Percentiles rank a stretch among this genome's conserved stretches.
Conservation (phyloP, 1,140 invertebrate genomes). For the Drosophila ananassae region DNA sequence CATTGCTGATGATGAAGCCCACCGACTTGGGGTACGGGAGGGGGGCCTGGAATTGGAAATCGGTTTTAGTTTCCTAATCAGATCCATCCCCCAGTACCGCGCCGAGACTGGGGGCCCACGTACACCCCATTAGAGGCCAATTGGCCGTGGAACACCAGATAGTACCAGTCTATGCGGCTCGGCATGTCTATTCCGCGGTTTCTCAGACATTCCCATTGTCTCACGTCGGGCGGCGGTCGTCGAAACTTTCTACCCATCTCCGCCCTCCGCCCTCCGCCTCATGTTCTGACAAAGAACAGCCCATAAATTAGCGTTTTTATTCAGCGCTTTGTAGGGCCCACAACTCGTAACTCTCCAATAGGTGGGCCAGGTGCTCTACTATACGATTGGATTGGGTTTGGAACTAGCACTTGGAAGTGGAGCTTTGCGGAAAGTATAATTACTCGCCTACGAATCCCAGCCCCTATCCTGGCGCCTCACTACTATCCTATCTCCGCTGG, state of each 20-base stretch:
- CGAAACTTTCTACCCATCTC: background rate
- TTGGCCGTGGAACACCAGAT: no score
- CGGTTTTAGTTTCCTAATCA: background rate
- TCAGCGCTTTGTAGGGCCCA: background rate
- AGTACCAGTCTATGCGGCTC: background rate
- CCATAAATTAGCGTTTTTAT: conserved; percentile 11
- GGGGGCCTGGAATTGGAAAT: conserved; percentile 14
- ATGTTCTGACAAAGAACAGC: background rate
- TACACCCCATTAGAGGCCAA: background rate
- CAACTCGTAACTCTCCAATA: conserved; percentile 1
- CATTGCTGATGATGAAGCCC: conserved; percentile 96
- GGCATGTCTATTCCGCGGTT: background rate
- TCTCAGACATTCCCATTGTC: conserved; percentile 1
- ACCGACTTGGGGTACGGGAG: conserved; percentile 91
- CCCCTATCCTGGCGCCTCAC: no score
- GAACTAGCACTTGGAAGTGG: no score
- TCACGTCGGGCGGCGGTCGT: background rate
- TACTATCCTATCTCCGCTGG: no score
- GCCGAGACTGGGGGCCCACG: no score
- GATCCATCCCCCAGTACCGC: no score
- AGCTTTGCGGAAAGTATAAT: no score
- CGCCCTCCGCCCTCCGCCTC: background rate
- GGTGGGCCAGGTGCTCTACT: no score
- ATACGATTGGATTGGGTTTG: no score
- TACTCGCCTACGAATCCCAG: no score